These are phyloP conservation scores for Mamestra brassicae DNA, from an alignment of 2,888 invertebrate genomes.

Conservation along the genomic window DNA sequence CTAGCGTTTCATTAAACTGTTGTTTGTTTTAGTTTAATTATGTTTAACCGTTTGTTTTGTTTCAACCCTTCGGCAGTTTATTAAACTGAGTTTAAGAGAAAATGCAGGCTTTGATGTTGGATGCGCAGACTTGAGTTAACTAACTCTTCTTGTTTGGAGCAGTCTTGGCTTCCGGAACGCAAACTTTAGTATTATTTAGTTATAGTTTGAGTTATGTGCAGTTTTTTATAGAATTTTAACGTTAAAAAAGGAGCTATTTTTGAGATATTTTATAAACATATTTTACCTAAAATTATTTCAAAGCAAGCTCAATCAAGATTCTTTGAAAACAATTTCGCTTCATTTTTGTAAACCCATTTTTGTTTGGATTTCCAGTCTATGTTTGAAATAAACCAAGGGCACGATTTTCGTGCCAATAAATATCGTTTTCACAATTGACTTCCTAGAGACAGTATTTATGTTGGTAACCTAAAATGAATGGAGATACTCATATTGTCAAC, in stretches of 20 bases:
- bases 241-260: neutral
- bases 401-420: no score
- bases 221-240: neutral
- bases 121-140: conserved; percentile 5
- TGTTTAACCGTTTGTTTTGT: conserved; percentile 37
- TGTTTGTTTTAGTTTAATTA: conserved; percentile 47
- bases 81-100: conserved; percentile 28
- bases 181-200: neutral
- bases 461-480: neutral
- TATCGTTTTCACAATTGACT: no score
- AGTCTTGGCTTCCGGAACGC: neutral
- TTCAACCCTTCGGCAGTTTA: conserved; percentile 37
- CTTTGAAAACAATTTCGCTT: no score
- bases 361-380: no score
- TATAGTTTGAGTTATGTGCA: neutral
- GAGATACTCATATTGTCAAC: neutral
- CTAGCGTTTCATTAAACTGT: conserved; percentile 43
- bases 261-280: no score
- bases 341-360: no score
- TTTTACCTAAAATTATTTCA: no score
- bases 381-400: no score
- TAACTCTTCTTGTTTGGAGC: conserved; percentile 9
- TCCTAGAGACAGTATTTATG: neutral
- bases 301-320: no score
- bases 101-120: conserved; percentile 32